These are phyloP conservation scores for Sminthurinus aureus DNA, from an alignment of 2,888 invertebrate genomes.

Conservation along the genomic window DNA sequence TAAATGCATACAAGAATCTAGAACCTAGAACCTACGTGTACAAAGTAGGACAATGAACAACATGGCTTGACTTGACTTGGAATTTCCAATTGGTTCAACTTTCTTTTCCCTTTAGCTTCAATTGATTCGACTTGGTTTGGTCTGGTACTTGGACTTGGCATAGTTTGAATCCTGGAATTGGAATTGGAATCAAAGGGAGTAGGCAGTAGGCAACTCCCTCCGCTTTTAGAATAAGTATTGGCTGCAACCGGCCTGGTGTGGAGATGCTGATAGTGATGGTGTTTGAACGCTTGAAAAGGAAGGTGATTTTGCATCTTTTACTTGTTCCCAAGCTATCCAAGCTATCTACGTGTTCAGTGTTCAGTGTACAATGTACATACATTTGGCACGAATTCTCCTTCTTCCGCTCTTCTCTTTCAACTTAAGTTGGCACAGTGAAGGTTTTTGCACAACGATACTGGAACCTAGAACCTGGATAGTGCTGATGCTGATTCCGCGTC, in stretches of 20 bases:
- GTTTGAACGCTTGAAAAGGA: slow-evolving; percentile 20
- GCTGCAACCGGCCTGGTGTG: not conserved
- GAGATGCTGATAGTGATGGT: not conserved
- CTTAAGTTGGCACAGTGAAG: slow-evolving; percentile 34
- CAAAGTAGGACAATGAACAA: slow-evolving; percentile 39
- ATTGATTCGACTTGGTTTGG: not conserved
- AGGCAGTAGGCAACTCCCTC: slow-evolving; percentile 17
- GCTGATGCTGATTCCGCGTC: too few relatives aligned
- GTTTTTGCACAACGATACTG: slow-evolving; percentile 18
- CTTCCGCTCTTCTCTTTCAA: slow-evolving; percentile 28
- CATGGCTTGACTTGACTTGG: slow-evolving; percentile 29
- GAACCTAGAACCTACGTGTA: too few relatives aligned
- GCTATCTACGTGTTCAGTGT: too few relatives aligned
- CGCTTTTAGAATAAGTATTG: not conserved
- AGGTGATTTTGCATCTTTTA: slow-evolving; percentile 36
- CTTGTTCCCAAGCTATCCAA: not conserved
- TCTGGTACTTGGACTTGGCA: too few relatives aligned
- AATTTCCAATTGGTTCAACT: not conserved
- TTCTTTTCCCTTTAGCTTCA: not conserved
- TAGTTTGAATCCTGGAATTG: not conserved
- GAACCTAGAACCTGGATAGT: not conserved
- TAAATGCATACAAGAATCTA: not conserved
- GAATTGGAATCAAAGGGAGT: too few relatives aligned
- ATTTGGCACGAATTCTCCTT: slow-evolving; percentile 39
- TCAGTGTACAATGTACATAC: not conserved